phyloP scores from a whole-genome alignment of 1,140 invertebrate species.

The Littorina saxatilis region DNA sequence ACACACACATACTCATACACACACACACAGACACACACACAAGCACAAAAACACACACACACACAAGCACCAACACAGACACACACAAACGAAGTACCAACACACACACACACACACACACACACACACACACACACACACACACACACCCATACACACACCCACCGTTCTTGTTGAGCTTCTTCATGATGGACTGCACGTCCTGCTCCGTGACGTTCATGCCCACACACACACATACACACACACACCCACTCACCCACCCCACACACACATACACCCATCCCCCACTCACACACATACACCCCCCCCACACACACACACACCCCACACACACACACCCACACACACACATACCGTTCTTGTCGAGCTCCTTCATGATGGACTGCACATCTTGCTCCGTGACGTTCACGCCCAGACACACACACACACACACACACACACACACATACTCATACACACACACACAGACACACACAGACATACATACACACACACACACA shows the following conservation, averaged over 20 bases:
- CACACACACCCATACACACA: conserved; percentile 3
- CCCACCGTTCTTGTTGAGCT: not conserved
- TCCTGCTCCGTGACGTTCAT: conserved; percentile 99
- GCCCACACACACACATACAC: conserved; percentile 77
- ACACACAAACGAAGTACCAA: not conserved
- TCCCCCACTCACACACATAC: no score
- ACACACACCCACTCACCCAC: not conserved
- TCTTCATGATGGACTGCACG: not conserved
- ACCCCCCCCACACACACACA: not conserved
- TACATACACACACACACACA: no score
- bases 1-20: no score
- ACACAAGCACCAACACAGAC: conserved; percentile 4
- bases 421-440: no score
- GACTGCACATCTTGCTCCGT: conserved; percentile 82
- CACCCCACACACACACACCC: no score
- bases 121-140: conserved; percentile 13
- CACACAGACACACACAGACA: no score
- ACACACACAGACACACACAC: not conserved
- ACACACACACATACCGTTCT: conserved; percentile 51
- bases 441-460: no score
- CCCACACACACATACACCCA: no score
- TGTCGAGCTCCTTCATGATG: not conserved
- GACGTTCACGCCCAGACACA: conserved; percentile 99
- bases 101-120: conserved; percentile 17
- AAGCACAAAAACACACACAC: conserved; percentile 3